Evolutionary conservation across 2,888 invertebrate species (phyloP).

Genomic region (Scrobipalpa atriplicella): DNA sequence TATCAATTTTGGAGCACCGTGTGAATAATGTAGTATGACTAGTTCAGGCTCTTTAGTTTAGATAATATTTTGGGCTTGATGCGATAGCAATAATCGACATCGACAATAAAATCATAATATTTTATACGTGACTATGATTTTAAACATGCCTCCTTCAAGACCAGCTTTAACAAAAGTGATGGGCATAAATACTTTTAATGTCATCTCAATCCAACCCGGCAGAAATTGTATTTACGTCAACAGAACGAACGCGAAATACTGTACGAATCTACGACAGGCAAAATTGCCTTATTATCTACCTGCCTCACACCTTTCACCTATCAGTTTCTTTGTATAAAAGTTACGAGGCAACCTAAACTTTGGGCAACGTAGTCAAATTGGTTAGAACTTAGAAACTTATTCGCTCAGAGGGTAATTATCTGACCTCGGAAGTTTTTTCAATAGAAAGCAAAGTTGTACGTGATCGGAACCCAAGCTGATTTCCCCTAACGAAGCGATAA

Average conservation of each 20-base stretch:
- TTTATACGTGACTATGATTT: too few relatives aligned
- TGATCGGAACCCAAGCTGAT: constrained; percentile 10
- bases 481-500: constrained; percentile 24
- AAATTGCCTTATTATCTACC: background rate
- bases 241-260: background rate
- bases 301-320: background rate
- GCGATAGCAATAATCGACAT: too few relatives aligned
- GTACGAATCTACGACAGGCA: background rate
- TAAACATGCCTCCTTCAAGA: too few relatives aligned
- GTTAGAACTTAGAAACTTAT: constrained; percentile 4
- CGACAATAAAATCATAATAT: too few relatives aligned
- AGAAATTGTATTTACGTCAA: background rate
- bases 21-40: background rate
- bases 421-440: constrained; percentile 10
- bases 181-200: background rate
- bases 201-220: background rate
- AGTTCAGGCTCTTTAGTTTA: too few relatives aligned
- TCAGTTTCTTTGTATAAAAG: background rate
- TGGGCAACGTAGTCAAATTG: background rate
- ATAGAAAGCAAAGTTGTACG: constrained; percentile 16
- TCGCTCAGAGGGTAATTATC: constrained; percentile 9
- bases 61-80: too few relatives aligned
- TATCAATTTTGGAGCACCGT: constrained; percentile 9
- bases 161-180: background rate
- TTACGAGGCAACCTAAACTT: background rate